Conservation (phyloP, 1,140 invertebrate genomes). For the Pentalonia nigronervosa region DNA sequence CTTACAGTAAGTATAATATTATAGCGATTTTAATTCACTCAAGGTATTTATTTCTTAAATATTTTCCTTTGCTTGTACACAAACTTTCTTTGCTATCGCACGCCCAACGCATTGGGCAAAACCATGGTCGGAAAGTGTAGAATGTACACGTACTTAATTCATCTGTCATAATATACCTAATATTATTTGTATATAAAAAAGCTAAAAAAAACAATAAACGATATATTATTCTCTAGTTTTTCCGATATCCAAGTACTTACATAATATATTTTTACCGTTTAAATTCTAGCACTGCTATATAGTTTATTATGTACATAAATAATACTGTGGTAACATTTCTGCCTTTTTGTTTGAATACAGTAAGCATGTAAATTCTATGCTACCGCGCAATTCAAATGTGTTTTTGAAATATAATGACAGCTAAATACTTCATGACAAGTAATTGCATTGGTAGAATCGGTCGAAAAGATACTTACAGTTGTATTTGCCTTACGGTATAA, state of each 20-base stretch:
- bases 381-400: background rate
- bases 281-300: background rate
- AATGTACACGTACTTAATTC: background rate
- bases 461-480: background rate
- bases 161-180: background rate
- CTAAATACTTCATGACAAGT: background rate
- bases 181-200: background rate
- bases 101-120: no score
- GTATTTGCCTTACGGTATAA: background rate
- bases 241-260: background rate
- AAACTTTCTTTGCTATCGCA: background rate
- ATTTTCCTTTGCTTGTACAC: background rate
- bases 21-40: background rate
- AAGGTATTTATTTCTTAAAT: background rate
- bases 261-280: background rate
- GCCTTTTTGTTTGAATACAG: background rate
- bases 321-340: background rate
- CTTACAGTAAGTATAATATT: background rate
- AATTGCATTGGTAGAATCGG: background rate
- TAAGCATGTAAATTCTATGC: no score
- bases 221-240: background rate
- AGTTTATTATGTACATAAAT: background rate
- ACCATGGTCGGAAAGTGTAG: background rate
- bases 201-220: no score
- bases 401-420: background rate